phyloP scores from a whole-genome alignment of 2,113 vertebrate species.

The Varanus salvator region DNA sequence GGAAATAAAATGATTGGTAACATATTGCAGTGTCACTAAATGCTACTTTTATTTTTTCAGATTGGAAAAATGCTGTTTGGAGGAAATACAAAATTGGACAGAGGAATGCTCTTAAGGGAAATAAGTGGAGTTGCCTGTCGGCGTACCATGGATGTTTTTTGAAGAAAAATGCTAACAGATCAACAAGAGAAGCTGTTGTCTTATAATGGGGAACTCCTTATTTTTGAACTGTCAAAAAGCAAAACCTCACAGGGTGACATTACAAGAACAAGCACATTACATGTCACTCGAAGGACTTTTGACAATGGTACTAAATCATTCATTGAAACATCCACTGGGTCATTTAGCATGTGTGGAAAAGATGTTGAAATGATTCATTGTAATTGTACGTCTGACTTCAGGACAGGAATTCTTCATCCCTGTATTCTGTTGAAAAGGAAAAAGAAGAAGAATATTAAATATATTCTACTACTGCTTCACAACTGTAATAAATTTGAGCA shows the following conservation, averaged over 20 bases:
- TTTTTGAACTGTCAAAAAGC: conserved; percentile 76
- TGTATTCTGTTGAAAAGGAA: conserved; percentile 78
- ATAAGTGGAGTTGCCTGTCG: background rate
- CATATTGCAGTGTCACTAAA: background rate
- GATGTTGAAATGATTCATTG: conserved; percentile 78
- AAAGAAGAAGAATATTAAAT: conserved; percentile 68
- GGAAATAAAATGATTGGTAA: background rate
- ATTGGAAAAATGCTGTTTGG: background rate
- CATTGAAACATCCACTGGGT: conserved; percentile 73
- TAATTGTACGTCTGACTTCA: conserved; percentile 74
- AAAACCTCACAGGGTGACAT: conserved; percentile 25
- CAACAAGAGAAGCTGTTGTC: conserved; percentile 73
- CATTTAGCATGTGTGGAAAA: conserved; percentile 64
- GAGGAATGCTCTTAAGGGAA: conserved; percentile 29
- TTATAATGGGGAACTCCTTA: conserved; percentile 83
- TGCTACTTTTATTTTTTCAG: conserved; percentile 49
- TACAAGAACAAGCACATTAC: conserved; percentile 61
- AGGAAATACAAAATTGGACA: background rate
- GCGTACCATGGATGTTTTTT: background rate
- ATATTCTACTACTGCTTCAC: conserved; percentile 81
- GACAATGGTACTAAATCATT: conserved; percentile 74
- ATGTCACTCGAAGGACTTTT: conserved; percentile 80
- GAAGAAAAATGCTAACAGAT: conserved; percentile 52
- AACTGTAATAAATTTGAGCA: conserved; percentile 76
- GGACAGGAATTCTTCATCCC: conserved; percentile 78